phyloP scores from a whole-genome alignment of 2,888 invertebrate species.

The Oxytorus armatus region DNA sequence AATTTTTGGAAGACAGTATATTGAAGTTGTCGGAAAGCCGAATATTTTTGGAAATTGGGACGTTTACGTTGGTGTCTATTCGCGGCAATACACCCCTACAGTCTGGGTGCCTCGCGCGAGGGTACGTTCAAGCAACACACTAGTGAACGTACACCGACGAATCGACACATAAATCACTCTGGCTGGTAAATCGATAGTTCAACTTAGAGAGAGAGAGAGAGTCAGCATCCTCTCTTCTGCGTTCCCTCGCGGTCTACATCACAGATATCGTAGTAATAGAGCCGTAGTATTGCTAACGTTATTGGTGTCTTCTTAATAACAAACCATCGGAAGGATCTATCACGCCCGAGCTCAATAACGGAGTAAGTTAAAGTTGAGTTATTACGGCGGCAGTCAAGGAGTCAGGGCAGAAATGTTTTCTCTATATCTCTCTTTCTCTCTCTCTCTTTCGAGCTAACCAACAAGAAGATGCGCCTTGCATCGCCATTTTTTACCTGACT shows the following conservation, averaged over 20 bases:
- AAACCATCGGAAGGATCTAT: slow-evolving; percentile 70
- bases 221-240: slow-evolving; percentile 3
- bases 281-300: slow-evolving; percentile 80
- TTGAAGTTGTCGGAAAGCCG: background rate
- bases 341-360: slow-evolving; percentile 74
- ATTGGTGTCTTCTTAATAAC: slow-evolving; percentile 83
- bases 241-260: slow-evolving; percentile 70
- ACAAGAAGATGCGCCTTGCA: slow-evolving; percentile 30
- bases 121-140: slow-evolving; percentile 42
- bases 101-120: slow-evolving; percentile 12
- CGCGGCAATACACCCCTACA: slow-evolving; percentile 10
- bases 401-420: slow-evolving; percentile 43
- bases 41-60: background rate
- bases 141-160: slow-evolving; percentile 54
- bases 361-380: slow-evolving; percentile 77
- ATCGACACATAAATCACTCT: slow-evolving; percentile 77
- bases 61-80: background rate
- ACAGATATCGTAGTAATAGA: slow-evolving; percentile 78
- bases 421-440: background rate
- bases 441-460: slow-evolving; percentile 15
- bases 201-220: slow-evolving; percentile 73
- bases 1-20: background rate
- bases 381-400: slow-evolving; percentile 72
- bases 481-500: slow-evolving; percentile 33
- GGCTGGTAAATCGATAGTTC: slow-evolving; percentile 78